Percentiles rank a stretch among this genome's conserved stretches.
Conservation (phyloP, 1,140 invertebrate genomes). For the Anastatus disparis region DNA sequence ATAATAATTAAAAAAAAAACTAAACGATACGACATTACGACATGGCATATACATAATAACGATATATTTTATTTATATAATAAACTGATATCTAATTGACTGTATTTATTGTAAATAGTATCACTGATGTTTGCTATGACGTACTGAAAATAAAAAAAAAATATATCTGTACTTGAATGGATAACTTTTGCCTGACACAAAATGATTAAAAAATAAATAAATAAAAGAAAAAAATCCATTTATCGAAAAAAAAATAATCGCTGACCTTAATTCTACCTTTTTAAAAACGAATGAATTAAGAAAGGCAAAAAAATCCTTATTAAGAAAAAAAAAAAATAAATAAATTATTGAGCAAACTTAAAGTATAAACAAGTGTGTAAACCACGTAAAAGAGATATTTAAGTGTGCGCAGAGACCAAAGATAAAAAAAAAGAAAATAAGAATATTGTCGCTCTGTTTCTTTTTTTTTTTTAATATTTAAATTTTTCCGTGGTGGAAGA, state of each 20-base stretch:
- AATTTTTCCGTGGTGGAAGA: too few species aligned
- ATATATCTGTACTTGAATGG: constrained; percentile 64
- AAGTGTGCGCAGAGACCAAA: too few species aligned
- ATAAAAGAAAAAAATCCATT: neutral
- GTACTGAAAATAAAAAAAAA: too few species aligned
- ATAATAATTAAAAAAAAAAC: constrained; percentile 19
- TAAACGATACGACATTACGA: constrained; percentile 63
- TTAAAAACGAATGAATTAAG: constrained; percentile 30
- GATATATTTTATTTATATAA: constrained; percentile 65
- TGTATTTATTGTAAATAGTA: constrained; percentile 66
- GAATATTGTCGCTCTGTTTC: constrained; percentile 28
- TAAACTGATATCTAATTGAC: constrained; percentile 55
- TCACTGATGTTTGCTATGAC: constrained; percentile 64
- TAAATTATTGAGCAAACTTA: neutral
- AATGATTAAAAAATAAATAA: constrained; percentile 27
- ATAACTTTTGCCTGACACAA: constrained; percentile 35
- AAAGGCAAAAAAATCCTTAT: constrained; percentile 20
- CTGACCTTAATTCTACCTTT: neutral
- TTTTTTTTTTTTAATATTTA: too few species aligned
- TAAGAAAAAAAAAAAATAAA: constrained; percentile 17
- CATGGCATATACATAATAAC: constrained; percentile 56
- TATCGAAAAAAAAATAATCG: constrained; percentile 8
- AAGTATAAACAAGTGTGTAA: constrained; percentile 21
- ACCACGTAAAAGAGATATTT: constrained; percentile 34
- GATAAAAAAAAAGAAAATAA: too few species aligned